phyloP scores from a whole-genome alignment of 1,140 invertebrate genomes.

The Hycleus phaleratus region DNA sequence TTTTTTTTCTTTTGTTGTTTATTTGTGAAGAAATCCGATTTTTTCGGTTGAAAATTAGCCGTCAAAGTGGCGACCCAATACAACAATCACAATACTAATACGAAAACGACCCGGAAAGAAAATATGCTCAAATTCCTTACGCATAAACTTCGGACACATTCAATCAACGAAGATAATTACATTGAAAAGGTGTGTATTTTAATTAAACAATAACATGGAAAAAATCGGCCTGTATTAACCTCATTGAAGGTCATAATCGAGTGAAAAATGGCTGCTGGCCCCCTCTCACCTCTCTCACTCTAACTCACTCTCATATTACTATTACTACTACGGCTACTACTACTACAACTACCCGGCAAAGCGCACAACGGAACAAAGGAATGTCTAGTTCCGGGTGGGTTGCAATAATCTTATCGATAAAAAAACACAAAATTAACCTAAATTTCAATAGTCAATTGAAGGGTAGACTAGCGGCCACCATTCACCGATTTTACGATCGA shows the following conservation, averaged over 20 bases:
- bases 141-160: slow-evolving; percentile 70
- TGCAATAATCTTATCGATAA: too few species aligned
- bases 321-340: too few species aligned
- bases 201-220: slow-evolving; percentile 12
- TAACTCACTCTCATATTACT: too few species aligned
- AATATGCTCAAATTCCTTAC: slow-evolving; percentile 74
- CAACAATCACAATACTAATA: slow-evolving; percentile 21
- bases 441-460: too few species aligned
- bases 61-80: slow-evolving; percentile 34
- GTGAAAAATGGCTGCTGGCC: slow-evolving; percentile 39
- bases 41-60: background rate
- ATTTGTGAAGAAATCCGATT: too few species aligned
- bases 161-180: slow-evolving; percentile 63
- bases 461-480: too few species aligned
- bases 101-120: slow-evolving; percentile 28
- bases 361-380: slow-evolving; percentile 37
- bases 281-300: background rate
- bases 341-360: background rate
- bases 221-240: slow-evolving; percentile 25
- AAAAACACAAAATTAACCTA: too few species aligned
- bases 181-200: slow-evolving; percentile 39
- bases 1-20: too few species aligned
- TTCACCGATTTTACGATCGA: too few species aligned
- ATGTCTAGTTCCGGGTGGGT: slow-evolving; percentile 21
- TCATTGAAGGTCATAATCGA: slow-evolving; percentile 39